Conservation (phyloP, 2,113 vertebrate species). For the Notarius quadriscutis region DNA sequence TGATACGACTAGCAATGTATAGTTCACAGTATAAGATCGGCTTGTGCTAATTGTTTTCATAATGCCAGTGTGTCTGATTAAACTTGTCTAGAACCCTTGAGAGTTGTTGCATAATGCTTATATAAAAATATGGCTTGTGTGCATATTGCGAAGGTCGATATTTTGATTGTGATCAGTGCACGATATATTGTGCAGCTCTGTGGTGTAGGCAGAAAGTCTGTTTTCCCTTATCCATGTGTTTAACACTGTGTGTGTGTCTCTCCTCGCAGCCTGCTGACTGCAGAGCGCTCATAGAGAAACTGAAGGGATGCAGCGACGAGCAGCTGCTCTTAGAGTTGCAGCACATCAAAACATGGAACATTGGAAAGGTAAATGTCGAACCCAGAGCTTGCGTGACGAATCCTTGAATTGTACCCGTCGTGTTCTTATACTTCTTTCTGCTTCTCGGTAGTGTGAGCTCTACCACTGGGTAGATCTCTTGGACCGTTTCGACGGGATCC, state of each 20-base stretch:
- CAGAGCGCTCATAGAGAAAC: constrained; percentile 92
- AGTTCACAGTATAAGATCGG: not conserved
- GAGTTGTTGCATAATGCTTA: not conserved
- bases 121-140: not conserved
- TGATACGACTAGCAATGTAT: not conserved
- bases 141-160: not conserved
- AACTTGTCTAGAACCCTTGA: not conserved
- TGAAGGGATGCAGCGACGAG: constrained; percentile 89
- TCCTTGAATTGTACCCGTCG: too few relatives aligned
- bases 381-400: not conserved
- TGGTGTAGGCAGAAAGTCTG: not conserved
- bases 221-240: constrained; percentile 5
- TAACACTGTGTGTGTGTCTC: not conserved
- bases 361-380: constrained; percentile 81
- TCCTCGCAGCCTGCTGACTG: constrained; percentile 86
- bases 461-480: constrained; percentile 97
- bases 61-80: not conserved
- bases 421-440: not conserved
- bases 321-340: constrained; percentile 90
- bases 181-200: not conserved
- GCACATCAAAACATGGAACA: constrained; percentile 97
- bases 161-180: not conserved
- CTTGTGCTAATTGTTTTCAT: not conserved
- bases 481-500: constrained; percentile 93
- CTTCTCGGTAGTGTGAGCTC: constrained; percentile 83